Evolutionary conservation across 2,113 vertebrate species (phyloP), one percentile per base, ranked within the genome.

Genomic region (Cyanoliseus patagonus): DNA sequence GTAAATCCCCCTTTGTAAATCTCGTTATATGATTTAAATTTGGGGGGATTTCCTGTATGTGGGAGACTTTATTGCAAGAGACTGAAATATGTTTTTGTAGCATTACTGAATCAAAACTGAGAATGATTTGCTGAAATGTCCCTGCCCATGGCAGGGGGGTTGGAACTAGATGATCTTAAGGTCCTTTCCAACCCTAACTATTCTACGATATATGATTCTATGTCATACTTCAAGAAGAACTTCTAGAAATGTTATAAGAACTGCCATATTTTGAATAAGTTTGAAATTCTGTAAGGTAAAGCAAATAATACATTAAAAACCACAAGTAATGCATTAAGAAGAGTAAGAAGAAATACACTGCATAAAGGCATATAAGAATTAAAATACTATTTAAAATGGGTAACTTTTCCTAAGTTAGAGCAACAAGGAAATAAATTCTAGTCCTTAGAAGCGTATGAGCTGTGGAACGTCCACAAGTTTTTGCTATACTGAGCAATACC

Each of bases 1-100:
- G 25, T 8, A 75, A 79, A 88, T 35, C 62, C 24, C 35, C 23
- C 33, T 30, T n/a, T 24, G 25, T 76, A 82, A 89, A 55, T 30
- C 53, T 4, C 1, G 6, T 42, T 62, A 73, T 9, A 20, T 0
- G 0, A 90, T 14, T 61, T 64, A 55, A 73, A 66, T n/a, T 13
- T 39, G 5, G 13, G 27, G 31, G 30, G 83, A 73, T 64, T 72
- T 51, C 75, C 22, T 55, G 14, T 52, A 41, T 2, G 2, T 66
- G 41, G 44, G 24, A 86, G 57, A 77, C 9, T 49, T 68, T 52
- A 70, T 39, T 51, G 53, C 6, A 64, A 39, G 7, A 76, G 10
- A 83, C 8, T 52, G 41, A 88, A 81, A 23, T 57, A 69, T 4
- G 7, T 57, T 88, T 74, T 69, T 39, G 39, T 8, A 72, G 52